A percentile compares a stretch with the other conserved stretches of the same genome.
Evolutionary conservation across 2,113 vertebrate genomes (phyloP).

Genomic region (Nibea coibor): DNA sequence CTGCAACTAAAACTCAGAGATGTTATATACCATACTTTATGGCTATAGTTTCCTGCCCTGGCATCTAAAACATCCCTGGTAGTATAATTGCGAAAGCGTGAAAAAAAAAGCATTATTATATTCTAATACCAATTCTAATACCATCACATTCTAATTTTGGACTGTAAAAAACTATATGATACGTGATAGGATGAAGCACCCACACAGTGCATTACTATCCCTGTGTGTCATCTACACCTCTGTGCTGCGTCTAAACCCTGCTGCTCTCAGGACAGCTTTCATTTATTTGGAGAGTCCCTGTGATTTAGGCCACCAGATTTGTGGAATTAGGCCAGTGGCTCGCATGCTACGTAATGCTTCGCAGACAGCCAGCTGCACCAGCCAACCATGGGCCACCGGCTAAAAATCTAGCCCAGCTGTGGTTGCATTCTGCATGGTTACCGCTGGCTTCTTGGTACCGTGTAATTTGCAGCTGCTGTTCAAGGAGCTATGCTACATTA

Average conservation of each 20-base stretch:
- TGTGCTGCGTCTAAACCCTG: slow-evolving; percentile 55
- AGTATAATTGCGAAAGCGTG: neutral
- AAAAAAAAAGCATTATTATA: slow-evolving; percentile 4
- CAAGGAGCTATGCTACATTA: neutral
- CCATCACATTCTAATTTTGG: slow-evolving; percentile 26
- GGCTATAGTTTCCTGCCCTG: neutral
- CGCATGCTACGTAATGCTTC: slow-evolving; percentile 70
- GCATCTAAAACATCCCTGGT: slow-evolving; percentile 17
- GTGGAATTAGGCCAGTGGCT: slow-evolving; percentile 83
- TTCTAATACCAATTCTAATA: slow-evolving; percentile 20
- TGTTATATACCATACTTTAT: neutral
- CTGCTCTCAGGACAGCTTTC: slow-evolving; percentile 69
- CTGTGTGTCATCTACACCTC: slow-evolving; percentile 66
- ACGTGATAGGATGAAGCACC: slow-evolving; percentile 34
- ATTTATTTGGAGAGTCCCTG: slow-evolving; percentile 75
- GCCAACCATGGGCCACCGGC: slow-evolving; percentile 22
- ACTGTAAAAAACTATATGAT: slow-evolving; percentile 38
- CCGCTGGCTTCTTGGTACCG: neutral
- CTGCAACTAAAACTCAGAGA: slow-evolving; percentile 1
- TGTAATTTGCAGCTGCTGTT: neutral
- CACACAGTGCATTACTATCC: slow-evolving; percentile 37
- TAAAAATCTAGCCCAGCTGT: slow-evolving; percentile 4
- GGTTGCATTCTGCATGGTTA: slow-evolving; percentile 12
- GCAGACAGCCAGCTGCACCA: slow-evolving; percentile 62
- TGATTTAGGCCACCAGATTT: slow-evolving; percentile 83